Conservation (phyloP, 2,888 invertebrate species). For the Drosophila mercatorum region DNA sequence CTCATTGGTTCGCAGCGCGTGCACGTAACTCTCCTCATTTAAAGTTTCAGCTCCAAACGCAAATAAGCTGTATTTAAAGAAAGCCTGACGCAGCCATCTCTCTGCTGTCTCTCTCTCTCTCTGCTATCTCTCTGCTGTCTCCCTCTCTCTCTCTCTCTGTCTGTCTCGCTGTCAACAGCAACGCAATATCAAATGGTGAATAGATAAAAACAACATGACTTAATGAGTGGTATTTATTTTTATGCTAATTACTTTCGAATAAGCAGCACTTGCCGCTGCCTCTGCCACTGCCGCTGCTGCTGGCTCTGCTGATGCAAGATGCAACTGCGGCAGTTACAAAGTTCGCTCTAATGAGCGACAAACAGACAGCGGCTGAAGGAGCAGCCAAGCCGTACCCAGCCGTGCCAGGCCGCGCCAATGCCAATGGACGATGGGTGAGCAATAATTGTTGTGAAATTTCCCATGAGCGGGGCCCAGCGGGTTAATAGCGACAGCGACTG, state of each 20-base stretch:
- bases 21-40: constrained; percentile 5
- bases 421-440: constrained; percentile 51
- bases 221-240: constrained; percentile 79
- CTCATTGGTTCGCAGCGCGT: constrained; percentile 6
- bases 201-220: constrained; percentile 79
- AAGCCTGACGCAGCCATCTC: background rate
- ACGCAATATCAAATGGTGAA: constrained; percentile 68
- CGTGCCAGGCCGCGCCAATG: constrained; percentile 4
- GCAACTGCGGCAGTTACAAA: constrained; percentile 42
- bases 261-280: constrained; percentile 42
- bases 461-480: constrained; percentile 22
- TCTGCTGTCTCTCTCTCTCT: background rate
- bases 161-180: constrained; percentile 28
- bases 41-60: constrained; percentile 11
- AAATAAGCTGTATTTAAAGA: constrained; percentile 20
- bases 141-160: background rate
- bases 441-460: constrained; percentile 66
- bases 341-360: constrained; percentile 63
- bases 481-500: constrained; percentile 17
- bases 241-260: constrained; percentile 79
- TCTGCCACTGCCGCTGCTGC: background rate
- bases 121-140: background rate
- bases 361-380: constrained; percentile 12
- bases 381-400: background rate
- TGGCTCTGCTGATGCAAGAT: constrained; percentile 27